A percentile compares a stretch with the other conserved stretches of the same genome.
These are phyloP conservation scores for Recurvirostra avosetta DNA, from an alignment of 2,113 vertebrate genomes.

Conservation along the genomic window DNA sequence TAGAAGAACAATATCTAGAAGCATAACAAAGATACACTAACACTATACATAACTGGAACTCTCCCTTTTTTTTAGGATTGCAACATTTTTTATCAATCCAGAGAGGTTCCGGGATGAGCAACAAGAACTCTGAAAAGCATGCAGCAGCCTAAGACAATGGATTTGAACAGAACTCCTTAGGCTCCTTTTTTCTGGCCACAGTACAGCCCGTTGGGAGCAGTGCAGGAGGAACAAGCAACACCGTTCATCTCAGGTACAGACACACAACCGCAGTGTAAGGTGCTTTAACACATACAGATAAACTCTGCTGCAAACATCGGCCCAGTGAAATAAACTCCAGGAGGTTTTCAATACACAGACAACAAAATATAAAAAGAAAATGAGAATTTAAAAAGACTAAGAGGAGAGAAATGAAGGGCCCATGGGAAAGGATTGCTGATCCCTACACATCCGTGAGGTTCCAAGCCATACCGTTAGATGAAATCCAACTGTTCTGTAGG, in stretches of 20 bases:
- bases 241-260: background rate
- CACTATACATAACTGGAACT: background rate
- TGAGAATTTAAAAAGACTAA: background rate
- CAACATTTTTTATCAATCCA: background rate
- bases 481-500: background rate
- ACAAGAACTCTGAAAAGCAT: background rate
- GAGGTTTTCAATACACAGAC: background rate
- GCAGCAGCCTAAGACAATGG: background rate
- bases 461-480: background rate
- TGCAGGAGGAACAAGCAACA: background rate
- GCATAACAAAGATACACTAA: background rate
- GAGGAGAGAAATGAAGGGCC: background rate
- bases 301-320: background rate
- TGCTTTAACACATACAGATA: background rate
- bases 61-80: background rate
- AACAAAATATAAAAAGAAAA: background rate
- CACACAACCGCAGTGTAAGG: background rate
- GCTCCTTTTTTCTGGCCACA: background rate
- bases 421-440: background rate
- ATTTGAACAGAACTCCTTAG: background rate
- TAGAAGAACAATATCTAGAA: background rate
- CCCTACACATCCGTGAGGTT: background rate
- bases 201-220: background rate
- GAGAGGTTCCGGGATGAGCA: background rate
- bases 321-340: background rate